These are phyloP conservation scores for Porites evermanni DNA, from an alignment of 92 coral and sea anemone genomes.

Conservation along the genomic window DNA sequence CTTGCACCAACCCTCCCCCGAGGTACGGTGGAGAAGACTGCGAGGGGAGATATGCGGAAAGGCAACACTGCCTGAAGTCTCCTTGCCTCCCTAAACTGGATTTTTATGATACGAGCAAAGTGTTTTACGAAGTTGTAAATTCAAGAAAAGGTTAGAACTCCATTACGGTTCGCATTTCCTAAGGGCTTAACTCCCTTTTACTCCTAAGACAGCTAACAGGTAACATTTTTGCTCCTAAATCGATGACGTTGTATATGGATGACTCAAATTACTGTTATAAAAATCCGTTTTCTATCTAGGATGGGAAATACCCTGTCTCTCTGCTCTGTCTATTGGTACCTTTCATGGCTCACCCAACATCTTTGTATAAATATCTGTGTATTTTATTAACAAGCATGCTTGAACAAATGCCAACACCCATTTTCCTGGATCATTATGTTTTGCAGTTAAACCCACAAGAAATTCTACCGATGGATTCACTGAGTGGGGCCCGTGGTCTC, in stretches of 20 bases:
- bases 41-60: conserved; percentile 36
- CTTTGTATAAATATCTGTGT: no score
- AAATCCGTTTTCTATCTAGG: no score
- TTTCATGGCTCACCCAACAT: no score
- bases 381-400: neutral
- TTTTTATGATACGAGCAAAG: conserved; percentile 6
- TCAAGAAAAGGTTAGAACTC: conserved; percentile 24
- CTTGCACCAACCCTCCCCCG: conserved; percentile 61
- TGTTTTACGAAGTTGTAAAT: neutral
- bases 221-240: neutral
- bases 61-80: conserved; percentile 44
- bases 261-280: no score
- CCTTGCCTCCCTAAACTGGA: conserved; percentile 24
- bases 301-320: no score
- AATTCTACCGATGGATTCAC: conserved; percentile 62
- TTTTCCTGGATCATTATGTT: neutral
- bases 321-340: no score
- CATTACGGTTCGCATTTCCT: neutral
- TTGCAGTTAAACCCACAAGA: neutral
- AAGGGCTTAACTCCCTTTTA: neutral
- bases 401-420: neutral
- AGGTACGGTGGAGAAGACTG: conserved; percentile 60
- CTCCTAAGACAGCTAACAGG: no score
- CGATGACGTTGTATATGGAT: no score
- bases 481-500: conserved; percentile 79